Evolutionary conservation across 2,888 invertebrate species (phyloP), one percentile per base, ranked within the genome.

Genomic region (Sphecodes monilicornis): DNA sequence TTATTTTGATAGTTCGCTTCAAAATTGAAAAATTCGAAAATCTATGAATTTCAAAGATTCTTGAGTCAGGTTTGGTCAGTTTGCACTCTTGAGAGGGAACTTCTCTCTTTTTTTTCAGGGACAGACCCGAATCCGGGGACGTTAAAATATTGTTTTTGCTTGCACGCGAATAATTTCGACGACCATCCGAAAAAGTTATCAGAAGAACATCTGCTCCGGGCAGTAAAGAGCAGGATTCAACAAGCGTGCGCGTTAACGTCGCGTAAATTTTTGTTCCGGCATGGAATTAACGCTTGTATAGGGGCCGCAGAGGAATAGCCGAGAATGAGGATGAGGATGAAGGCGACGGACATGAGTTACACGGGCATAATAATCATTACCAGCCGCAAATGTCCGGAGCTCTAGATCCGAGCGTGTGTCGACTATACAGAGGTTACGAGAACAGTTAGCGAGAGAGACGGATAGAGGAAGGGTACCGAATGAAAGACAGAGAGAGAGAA

Each of bases 301-400:
- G 79, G 79, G 71, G 76, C 57, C 70, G 69, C 69, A 75, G 64
- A 73, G 80, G 80, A 84, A 86, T 90, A 86, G 73, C 80, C 81
- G 88, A 82, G 82, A 86, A 89, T 70, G 86, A 81, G 82, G 81
- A 76, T 66, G 80, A 86, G 88, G 86, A 86, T 84, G 87, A 86
- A 85, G 90, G 76, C 85, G 88, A 85, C 84, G 82, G 87, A 87
- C 86, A 86, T 81, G 86, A 91, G 88, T 89, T 88, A 89, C 86
- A 88, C 68, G 86, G 69, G 90, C 82, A 86, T 86, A 87, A 91
- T 90, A 91, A 90, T 90, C 89, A 86, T 90, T 89, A 90, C 89
- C 84, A 87, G 78, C 88, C 88, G 81, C 91, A 91, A 90, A 86
- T 85, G 90, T 84, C 80, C 86, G 82, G 78, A 68, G 75, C 79